phyloP scores from a whole-genome alignment of 1,140 invertebrate genomes.

The Rhopalosiphum padi region DNA sequence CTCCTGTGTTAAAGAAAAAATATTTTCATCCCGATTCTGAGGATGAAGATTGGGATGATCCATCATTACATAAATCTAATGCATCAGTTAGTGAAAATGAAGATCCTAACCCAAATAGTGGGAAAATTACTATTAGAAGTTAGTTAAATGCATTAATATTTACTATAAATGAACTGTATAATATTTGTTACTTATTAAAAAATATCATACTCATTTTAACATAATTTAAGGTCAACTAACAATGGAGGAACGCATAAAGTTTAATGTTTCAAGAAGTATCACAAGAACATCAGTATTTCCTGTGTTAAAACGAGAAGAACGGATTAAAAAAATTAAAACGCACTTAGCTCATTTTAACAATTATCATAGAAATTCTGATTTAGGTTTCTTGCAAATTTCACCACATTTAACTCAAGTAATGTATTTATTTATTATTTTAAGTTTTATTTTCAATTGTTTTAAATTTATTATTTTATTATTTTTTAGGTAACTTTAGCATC shows the following conservation, averaged over 20 bases:
- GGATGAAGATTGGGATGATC: constrained; percentile 54
- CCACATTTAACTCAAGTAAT: constrained; percentile 55
- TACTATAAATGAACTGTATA: background rate
- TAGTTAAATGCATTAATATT: background rate
- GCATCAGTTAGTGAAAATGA: constrained; percentile 40
- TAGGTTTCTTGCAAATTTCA: constrained; percentile 42
- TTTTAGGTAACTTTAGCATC: constrained; percentile 48
- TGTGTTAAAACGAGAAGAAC: constrained; percentile 30
- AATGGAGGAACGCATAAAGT: constrained; percentile 53
- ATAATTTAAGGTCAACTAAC: constrained; percentile 29
- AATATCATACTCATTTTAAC: background rate
- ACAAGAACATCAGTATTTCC: constrained; percentile 40
- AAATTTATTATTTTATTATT: background rate
- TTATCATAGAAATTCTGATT: constrained; percentile 9
- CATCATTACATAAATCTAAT: constrained; percentile 30
- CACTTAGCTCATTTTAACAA: constrained; percentile 26
- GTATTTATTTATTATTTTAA: background rate
- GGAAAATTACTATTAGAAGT: constrained; percentile 28
- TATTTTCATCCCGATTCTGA: constrained; percentile 50
- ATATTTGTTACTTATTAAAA: background rate
- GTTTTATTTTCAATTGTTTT: background rate
- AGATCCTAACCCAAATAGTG: background rate
- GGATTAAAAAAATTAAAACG: constrained; percentile 46
- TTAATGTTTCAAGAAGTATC: constrained; percentile 40
- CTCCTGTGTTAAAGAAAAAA: constrained; percentile 42